Conservation (phyloP, 2,797 vertebrate species). For the Erithacus rubecula region DNA sequence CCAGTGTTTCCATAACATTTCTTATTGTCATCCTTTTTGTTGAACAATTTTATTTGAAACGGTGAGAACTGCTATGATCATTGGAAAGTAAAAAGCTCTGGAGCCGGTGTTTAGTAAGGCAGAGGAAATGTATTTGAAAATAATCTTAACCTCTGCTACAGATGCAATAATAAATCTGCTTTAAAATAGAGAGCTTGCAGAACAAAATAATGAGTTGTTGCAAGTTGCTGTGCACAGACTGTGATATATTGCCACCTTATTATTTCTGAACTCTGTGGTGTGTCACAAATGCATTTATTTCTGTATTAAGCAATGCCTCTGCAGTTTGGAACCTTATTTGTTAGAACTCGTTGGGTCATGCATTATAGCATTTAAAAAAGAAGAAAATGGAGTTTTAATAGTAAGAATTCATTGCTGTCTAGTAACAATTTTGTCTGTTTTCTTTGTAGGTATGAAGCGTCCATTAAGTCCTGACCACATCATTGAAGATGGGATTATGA, state of each 20-base stretch:
- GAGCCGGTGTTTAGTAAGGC: not conserved
- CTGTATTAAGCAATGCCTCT: not conserved
- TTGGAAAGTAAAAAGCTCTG: not conserved
- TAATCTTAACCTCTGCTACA: not conserved
- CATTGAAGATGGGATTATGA: slow-evolving; percentile 81
- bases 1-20: not conserved
- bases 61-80: not conserved
- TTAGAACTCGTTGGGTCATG: not conserved
- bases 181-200: not conserved
- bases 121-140: not conserved
- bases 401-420: not conserved
- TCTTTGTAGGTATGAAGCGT: slow-evolving; percentile 78
- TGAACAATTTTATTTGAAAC: not conserved
- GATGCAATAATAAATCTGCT: not conserved
- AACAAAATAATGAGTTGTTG: not conserved
- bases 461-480: slow-evolving; percentile 77
- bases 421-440: not conserved
- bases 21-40: not conserved
- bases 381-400: not conserved
- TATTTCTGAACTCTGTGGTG: not conserved
- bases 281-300: not conserved
- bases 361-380: not conserved
- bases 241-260: not conserved
- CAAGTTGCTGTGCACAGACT: not conserved
- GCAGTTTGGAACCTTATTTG: not conserved